These are phyloP conservation scores for Regulus satrapa DNA, from an alignment of 2,113 vertebrate species.

Conservation along the genomic window DNA sequence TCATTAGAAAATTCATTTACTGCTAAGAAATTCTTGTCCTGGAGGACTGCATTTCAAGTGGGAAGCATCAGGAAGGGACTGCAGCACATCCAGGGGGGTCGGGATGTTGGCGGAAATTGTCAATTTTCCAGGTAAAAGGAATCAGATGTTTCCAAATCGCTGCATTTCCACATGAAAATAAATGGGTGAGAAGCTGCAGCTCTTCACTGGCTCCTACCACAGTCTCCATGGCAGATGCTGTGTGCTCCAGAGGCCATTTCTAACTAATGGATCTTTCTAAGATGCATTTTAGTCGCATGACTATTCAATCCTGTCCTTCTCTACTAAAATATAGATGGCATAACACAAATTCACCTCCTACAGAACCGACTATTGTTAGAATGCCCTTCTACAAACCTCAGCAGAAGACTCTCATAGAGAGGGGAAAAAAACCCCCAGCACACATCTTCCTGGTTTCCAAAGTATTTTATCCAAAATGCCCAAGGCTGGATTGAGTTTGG, in stretches of 20 bases:
- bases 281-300: slow-evolving; percentile 1
- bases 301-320: slow-evolving; percentile 4
- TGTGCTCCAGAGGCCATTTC: slow-evolving; percentile 23
- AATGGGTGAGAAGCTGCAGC: background rate
- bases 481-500: background rate
- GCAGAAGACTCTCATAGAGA: background rate
- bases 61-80: background rate
- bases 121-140: background rate
- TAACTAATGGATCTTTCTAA: slow-evolving; percentile 21
- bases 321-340: slow-evolving; percentile 53
- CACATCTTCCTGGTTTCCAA: background rate
- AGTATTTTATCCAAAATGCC: background rate
- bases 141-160: background rate
- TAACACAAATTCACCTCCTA: slow-evolving; percentile 43
- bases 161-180: background rate
- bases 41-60: background rate
- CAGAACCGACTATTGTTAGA: slow-evolving; percentile 33
- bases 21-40: background rate
- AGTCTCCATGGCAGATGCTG: background rate
- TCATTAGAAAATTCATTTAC: slow-evolving; percentile 13
- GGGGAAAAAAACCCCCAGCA: background rate
- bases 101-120: background rate
- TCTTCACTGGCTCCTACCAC: background rate
- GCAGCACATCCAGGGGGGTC: background rate
- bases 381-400: slow-evolving; percentile 39